Evolutionary conservation across 2,888 invertebrate genomes (phyloP).

Genomic region (Clusia tigrina): DNA sequence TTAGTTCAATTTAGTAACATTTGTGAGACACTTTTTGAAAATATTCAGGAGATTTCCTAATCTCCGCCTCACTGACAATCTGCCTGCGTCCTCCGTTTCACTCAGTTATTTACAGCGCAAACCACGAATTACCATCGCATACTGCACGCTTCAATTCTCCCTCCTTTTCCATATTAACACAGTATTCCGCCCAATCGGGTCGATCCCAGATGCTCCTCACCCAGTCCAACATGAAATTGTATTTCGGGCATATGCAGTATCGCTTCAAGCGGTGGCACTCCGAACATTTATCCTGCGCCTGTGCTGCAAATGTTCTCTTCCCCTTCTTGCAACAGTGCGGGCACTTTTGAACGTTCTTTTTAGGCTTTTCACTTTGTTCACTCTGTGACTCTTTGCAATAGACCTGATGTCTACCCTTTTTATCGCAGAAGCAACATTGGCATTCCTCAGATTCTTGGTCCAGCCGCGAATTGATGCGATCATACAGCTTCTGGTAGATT

Average conservation of each 20-base stretch:
- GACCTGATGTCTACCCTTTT: slow-evolving; percentile 52
- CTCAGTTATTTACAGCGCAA: too few relatives aligned
- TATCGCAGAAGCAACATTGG: slow-evolving; percentile 58
- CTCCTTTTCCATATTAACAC: too few relatives aligned
- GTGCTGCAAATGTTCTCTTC: slow-evolving; percentile 43
- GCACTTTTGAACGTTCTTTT: slow-evolving; percentile 47
- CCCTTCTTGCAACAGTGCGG: slow-evolving; percentile 48
- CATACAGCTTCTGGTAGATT: slow-evolving; percentile 55
- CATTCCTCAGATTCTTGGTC: slow-evolving; percentile 52
- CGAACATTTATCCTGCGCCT: slow-evolving; percentile 48
- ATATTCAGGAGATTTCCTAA: too few relatives aligned
- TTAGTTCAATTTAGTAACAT: too few relatives aligned
- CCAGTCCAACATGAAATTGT: slow-evolving; percentile 55
- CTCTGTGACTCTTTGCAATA: slow-evolving; percentile 49
- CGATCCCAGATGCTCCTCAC: slow-evolving; percentile 56
- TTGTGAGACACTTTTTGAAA: too few relatives aligned
- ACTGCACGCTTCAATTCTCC: too few relatives aligned
- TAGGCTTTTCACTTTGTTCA: slow-evolving; percentile 42
- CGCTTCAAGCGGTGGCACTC: slow-evolving; percentile 52
- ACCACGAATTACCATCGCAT: too few relatives aligned
- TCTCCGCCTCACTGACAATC: too few relatives aligned
- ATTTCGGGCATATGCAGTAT: slow-evolving; percentile 52
- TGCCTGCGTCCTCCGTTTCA: too few relatives aligned
- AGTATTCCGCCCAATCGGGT: too few relatives aligned
- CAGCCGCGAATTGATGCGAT: slow-evolving; percentile 54